These are phyloP conservation scores for Melieria picta DNA, from an alignment of 2,888 invertebrate species.

Conservation along the genomic window DNA sequence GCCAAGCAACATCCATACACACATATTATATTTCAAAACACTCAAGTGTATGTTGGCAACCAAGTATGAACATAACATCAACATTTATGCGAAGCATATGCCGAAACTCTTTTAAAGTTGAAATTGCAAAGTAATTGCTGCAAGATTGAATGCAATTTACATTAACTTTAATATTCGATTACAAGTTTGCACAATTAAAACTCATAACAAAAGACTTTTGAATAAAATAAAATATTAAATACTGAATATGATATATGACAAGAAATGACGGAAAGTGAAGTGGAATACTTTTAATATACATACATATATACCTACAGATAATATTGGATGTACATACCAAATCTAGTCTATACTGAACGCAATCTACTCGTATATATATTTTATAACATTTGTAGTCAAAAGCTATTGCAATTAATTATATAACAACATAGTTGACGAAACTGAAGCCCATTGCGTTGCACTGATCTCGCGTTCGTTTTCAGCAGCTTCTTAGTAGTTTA, in stretches of 20 bases:
- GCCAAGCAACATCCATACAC: not conserved
- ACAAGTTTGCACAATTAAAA: slow-evolving; percentile 18
- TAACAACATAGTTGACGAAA: no score
- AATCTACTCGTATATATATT: no score
- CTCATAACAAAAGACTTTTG: slow-evolving; percentile 17
- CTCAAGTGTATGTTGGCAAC: no score
- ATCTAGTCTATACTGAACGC: no score
- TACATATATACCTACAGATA: no score
- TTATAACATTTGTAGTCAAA: no score
- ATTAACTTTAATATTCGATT: slow-evolving; percentile 10
- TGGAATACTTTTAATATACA: not conserved
- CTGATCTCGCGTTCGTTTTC: no score
- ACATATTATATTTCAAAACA: not conserved
- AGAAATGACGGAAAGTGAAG: not conserved
- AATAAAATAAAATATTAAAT: slow-evolving; percentile 19
- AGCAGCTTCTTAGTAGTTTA: no score
- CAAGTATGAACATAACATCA: not conserved
- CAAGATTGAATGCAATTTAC: slow-evolving; percentile 4
- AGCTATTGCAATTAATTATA: no score
- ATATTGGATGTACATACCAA: no score
- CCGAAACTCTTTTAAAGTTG: slow-evolving; percentile 8
- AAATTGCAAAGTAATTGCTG: slow-evolving; percentile 9
- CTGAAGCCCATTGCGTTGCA: no score
- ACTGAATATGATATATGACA: not conserved
- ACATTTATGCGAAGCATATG: not conserved